A percentile compares a stretch with the other conserved stretches of the same genome.
These are phyloP conservation scores for Psittacula cyanocephala DNA, from an alignment of 2,113 vertebrate species.

Conservation along the genomic window DNA sequence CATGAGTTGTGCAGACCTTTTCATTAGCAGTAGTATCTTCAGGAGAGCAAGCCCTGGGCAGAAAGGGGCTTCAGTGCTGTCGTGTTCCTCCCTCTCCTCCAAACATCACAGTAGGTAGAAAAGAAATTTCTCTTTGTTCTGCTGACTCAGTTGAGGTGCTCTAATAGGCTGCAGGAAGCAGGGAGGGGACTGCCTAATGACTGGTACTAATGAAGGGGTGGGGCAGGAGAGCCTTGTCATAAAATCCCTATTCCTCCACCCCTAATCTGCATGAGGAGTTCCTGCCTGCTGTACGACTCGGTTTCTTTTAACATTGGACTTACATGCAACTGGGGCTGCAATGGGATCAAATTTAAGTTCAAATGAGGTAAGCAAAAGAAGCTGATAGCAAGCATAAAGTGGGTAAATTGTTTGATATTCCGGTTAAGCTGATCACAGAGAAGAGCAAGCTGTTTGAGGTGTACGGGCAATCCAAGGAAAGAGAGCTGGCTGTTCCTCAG, in stretches of 20 bases:
- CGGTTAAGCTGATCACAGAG: background rate
- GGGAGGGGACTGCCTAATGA: conserved; percentile 48
- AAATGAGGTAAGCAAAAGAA: conserved; percentile 60
- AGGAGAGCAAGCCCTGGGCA: background rate
- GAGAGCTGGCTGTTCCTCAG: background rate
- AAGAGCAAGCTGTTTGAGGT: background rate
- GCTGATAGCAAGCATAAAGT: background rate
- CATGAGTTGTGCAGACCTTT: background rate
- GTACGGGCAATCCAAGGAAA: background rate
- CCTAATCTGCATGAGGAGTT: conserved; percentile 24
- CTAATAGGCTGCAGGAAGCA: conserved; percentile 39
- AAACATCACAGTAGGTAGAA: background rate
- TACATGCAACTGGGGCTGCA: conserved; percentile 19
- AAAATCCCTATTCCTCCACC: conserved; percentile 40
- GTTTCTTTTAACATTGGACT: background rate
- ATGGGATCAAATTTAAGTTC: conserved; percentile 71
- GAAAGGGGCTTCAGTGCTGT: background rate
- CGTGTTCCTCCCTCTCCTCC: background rate
- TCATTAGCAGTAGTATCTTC: background rate
- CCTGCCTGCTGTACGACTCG: fast-evolving
- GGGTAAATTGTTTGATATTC: background rate
- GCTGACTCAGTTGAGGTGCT: conserved; percentile 32
- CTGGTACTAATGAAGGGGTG: conserved; percentile 45
- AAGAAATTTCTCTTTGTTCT: background rate
- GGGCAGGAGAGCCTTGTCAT: background rate